Evolutionary conservation across 1,140 invertebrate species (phyloP), one percentile per base, ranked within the genome.

Genomic region (Octopus sinensis): DNA sequence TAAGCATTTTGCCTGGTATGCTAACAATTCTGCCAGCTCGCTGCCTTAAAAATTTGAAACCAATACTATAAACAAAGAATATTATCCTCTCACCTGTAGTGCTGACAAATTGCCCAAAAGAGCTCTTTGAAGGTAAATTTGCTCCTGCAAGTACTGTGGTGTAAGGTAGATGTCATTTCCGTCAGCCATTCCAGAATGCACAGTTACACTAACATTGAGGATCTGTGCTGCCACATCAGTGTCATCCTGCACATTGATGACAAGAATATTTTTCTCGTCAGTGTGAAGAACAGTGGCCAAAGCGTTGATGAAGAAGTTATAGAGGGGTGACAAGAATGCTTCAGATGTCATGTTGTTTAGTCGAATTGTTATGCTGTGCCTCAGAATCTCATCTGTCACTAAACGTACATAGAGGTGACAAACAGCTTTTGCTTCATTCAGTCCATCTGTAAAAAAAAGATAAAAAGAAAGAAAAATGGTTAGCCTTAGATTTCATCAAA

Each of bases 201-300:
- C 96, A 0, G 97, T 97, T 87, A 99, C 98, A 85, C 96, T 98
- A 0, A 99, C 95, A 88, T 99, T 99, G 4, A 99, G 88, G 62
- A 98, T 96, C 86, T 95, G 94, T 0, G 94, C 93, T 7, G 78
- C 82, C 0, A 97, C 95, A 87, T 98, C 96, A 0, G 95, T 95
- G 80, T 89, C 87, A 82, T 88, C 94, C 92, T 97, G 96, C 54
- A 99, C 93, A 89, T 96, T 97, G 86, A 99, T 98, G 6, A 99
- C 92, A 84, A 95, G 96, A 77, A 99, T 96, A 88, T 98, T 96
- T 84, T 98, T 96, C 86, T 95, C 95, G 0, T 96, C 95, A 83
- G 95, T 96, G 0, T 96, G 96, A 77, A 98, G 94, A 83, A 98
- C 96, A 0, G 96, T 95, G 0, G 97, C 95, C 30, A 99, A 88